A percentile compares a stretch with the other conserved stretches of the same genome.
Conservation (phyloP, 2,113 vertebrate genomes). For the Poeciliopsis prolifica region DNA sequence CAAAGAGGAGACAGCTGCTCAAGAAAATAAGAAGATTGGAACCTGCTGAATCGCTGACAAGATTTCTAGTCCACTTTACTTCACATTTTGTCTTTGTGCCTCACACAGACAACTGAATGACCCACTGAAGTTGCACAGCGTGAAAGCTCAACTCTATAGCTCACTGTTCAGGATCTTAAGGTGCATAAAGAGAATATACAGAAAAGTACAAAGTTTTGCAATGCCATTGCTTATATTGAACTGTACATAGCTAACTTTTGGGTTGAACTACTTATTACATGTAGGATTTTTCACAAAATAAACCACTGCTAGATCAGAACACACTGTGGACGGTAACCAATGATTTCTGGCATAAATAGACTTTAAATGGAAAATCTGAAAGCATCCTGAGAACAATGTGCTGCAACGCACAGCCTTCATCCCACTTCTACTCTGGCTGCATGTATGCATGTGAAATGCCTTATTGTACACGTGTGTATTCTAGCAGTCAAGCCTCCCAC, state of each 20-base stretch:
- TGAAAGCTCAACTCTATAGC: constrained; percentile 45
- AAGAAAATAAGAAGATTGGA: background rate
- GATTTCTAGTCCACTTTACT: background rate
- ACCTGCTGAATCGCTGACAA: background rate
- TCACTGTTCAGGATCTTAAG: constrained; percentile 35
- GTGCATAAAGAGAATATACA: constrained; percentile 61
- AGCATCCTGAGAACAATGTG: constrained; percentile 74
- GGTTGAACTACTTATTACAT: constrained; percentile 58
- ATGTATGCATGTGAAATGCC: constrained; percentile 3
- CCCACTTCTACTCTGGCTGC: constrained; percentile 39
- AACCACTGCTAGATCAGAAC: constrained; percentile 49
- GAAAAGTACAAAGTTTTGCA: constrained; percentile 59
- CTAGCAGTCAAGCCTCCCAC: constrained; percentile 26
- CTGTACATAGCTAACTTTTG: constrained; percentile 44
- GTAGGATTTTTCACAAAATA: constrained; percentile 65
- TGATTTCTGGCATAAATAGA: constrained; percentile 53
- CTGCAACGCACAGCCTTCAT: constrained; percentile 64
- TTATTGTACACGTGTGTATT: constrained; percentile 13
- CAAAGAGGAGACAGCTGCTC: background rate
- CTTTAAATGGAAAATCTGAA: constrained; percentile 59
- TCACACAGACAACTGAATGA: background rate
- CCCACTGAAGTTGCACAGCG: constrained; percentile 29
- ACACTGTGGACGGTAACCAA: constrained; percentile 47
- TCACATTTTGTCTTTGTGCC: background rate
- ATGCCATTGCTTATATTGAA: constrained; percentile 39